These are phyloP conservation scores for Cordylochernes scorpioides DNA, from an alignment of 2,888 invertebrate genomes.

Conservation along the genomic window DNA sequence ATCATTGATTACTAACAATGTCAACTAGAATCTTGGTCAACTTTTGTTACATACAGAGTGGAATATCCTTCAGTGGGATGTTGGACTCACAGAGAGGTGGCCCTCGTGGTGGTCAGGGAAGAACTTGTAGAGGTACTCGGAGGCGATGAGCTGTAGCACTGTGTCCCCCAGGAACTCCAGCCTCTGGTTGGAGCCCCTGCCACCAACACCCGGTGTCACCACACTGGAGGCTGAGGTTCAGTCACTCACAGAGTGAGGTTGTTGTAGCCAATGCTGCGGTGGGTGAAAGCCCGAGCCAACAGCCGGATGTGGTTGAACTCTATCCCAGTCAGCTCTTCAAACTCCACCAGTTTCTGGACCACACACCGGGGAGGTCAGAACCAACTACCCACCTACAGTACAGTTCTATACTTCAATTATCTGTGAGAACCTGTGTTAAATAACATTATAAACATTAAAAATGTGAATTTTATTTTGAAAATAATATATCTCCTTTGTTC, in stretches of 20 bases:
- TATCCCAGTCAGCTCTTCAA: conserved; percentile 50
- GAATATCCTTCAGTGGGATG: conserved; percentile 19
- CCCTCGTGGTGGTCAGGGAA: conserved; percentile 99
- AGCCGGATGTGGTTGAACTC: conserved; percentile 74
- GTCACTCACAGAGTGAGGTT: conserved; percentile 47
- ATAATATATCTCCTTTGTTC: no score
- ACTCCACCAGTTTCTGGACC: conserved; percentile 62
- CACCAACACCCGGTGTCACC: conserved; percentile 86
- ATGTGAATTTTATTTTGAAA: no score
- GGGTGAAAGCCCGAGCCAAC: conserved; percentile 80
- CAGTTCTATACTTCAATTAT: no score
- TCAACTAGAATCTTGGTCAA: not conserved
- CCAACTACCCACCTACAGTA: no score
- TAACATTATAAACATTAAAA: no score
- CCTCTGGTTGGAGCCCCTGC: conserved; percentile 75
- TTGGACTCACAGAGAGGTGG: conserved; percentile 68
- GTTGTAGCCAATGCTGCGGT: conserved; percentile 81
- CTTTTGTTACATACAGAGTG: not conserved
- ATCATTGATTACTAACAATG: not conserved
- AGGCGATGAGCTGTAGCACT: conserved; percentile 80
- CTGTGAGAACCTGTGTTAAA: no score
- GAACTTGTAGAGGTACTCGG: conserved; percentile 82
- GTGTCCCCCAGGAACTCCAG: conserved; percentile 93
- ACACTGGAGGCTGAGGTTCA: conserved; percentile 87
- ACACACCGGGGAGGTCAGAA: conserved; percentile 87